Base-by-base conservation (phyloP, 64 coral and sea anemone species). In the Dendronephthya gigantea region DNA sequence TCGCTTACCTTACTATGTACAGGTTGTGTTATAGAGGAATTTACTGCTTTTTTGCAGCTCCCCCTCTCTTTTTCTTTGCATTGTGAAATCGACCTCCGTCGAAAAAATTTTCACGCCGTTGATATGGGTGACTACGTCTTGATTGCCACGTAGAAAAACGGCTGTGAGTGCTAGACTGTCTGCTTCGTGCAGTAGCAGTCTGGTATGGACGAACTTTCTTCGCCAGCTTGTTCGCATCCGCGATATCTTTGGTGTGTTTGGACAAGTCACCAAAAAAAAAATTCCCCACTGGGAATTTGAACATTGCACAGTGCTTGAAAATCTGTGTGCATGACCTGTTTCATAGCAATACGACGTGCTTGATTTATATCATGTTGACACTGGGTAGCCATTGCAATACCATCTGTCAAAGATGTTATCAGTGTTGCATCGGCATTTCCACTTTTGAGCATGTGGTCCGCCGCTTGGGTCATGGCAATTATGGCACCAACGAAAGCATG, bases 381-480 rank as follows among this genome's bases (percentile, higher is more conserved):
- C 22, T 66, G 58, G 29, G 58, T 66, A 4, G 58, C 58, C 58
- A 66, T 66, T 7, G 58, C 58, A 66, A 66, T 66, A 17, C 58
- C 58, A 66, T 66, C 58, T 7, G 58, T 66, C 41, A 45, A 45
- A 4, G 11, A 6, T 11, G 41, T 45, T 6, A 11, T 45, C 11
- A 45, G 41, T 45, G 11, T 45, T 11, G 4, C 41, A 6, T 45
- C 4, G 4, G 4, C 41, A 6, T 45, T 11, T 4, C 41, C 41
- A 6, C 11, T 45, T 4, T 45, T 45, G 15, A 79, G 83, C 6
- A 85, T n/a, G 22, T 39, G 40, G 9, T 90, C 83, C 36, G 83
- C 85, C 25, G 88, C 88, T 33, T 85, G 85, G 17, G 56, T 49
- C 83, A 90, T 85, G 39, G 88, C 88, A 1, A 84, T 82, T 31